These are phyloP conservation scores for Agriotes lineatus DNA, from an alignment of 2,888 invertebrate genomes.

Conservation along the genomic window DNA sequence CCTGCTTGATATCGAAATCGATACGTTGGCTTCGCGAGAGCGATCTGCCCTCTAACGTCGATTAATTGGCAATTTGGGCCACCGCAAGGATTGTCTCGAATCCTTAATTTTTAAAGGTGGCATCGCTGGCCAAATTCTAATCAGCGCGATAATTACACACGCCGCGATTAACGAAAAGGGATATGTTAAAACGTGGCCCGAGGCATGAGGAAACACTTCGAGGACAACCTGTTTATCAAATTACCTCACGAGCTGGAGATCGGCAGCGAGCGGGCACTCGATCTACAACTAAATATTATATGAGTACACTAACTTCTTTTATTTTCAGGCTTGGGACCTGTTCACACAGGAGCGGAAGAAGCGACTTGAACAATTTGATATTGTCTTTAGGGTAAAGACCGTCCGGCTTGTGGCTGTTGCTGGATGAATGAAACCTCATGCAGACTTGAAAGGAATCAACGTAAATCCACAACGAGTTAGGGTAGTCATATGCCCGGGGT, in stretches of 20 bases:
- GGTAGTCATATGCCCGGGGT: too few species aligned
- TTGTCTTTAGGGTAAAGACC: too few species aligned
- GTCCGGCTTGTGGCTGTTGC: too few species aligned
- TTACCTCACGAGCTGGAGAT: slow-evolving; percentile 21
- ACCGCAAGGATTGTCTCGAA: background rate
- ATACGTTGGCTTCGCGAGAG: too few species aligned
- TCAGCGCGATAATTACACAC: slow-evolving; percentile 26
- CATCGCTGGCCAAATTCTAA: too few species aligned
- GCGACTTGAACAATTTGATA: background rate
- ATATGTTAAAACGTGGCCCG: slow-evolving; percentile 28
- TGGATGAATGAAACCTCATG: too few species aligned
- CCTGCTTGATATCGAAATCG: too few species aligned
- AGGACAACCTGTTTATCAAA: slow-evolving; percentile 40
- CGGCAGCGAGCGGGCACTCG: slow-evolving; percentile 1
- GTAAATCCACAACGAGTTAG: too few species aligned
- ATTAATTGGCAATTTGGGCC: background rate
- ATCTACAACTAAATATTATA: slow-evolving; percentile 18
- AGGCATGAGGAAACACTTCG: slow-evolving; percentile 33
- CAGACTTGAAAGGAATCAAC: too few species aligned
- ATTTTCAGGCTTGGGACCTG: background rate
- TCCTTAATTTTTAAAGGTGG: background rate
- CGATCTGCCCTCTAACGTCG: background rate
- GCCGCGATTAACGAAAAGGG: slow-evolving; percentile 22
- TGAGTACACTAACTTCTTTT: slow-evolving; percentile 18
- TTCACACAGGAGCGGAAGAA: background rate